Percentiles rank a stretch among this genome's conserved stretches.
Conservation (phyloP, 53 echinoderm and acorn worm genomes). For the Temnopleurus reevesii region DNA sequence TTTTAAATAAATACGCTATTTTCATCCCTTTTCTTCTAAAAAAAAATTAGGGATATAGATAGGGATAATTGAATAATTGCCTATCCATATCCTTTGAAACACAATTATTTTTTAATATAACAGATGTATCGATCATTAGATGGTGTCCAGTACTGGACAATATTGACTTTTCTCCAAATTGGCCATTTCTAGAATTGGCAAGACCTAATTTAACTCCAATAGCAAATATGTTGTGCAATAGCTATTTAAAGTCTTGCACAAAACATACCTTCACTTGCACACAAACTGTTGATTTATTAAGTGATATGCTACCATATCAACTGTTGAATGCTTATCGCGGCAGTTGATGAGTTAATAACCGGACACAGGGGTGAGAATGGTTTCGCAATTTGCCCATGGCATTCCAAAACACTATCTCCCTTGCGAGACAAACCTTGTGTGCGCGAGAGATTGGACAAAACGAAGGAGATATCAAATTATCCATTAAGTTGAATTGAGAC, state of each 20-base stretch:
- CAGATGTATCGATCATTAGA: too few relatives aligned
- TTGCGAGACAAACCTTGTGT: constrained; percentile 19
- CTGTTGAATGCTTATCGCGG: neutral
- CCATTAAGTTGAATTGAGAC: constrained; percentile 37
- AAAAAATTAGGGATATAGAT: too few relatives aligned
- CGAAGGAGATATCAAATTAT: constrained; percentile 39
- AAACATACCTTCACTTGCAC: neutral
- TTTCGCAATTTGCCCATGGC: constrained; percentile 17
- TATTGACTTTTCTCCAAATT: too few relatives aligned
- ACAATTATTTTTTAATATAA: too few relatives aligned
- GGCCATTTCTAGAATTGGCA: neutral
- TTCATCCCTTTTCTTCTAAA: too few relatives aligned
- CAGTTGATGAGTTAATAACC: neutral
- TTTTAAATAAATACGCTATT: too few relatives aligned
- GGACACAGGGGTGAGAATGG: constrained; percentile 2
- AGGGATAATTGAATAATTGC: too few relatives aligned
- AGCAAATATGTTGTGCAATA: neutral
- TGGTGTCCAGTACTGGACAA: too few relatives aligned
- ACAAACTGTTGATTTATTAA: neutral
- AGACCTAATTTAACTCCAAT: neutral
- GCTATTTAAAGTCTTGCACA: neutral
- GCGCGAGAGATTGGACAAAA: constrained; percentile 24
- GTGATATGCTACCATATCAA: neutral
- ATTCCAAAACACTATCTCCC: constrained; percentile 37
- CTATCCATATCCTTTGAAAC: too few relatives aligned